phyloP scores from a whole-genome alignment of 2,113 vertebrate genomes.

The Xenus cinereus region DNA sequence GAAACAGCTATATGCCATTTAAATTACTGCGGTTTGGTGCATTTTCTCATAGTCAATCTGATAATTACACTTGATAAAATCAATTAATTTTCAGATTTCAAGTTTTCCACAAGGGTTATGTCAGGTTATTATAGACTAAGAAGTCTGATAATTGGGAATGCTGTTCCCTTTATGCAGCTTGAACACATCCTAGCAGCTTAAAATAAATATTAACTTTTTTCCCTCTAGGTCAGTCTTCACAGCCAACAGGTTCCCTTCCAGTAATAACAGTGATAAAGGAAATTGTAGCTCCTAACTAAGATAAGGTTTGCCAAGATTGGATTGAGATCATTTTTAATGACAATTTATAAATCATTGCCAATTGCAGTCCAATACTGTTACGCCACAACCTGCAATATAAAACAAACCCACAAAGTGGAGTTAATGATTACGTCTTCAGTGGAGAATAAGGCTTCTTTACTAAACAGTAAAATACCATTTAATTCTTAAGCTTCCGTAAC shows the following conservation, averaged over 20 bases:
- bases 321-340: background rate
- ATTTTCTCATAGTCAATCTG: background rate
- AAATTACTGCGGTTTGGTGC: background rate
- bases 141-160: background rate
- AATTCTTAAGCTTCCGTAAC: constrained; percentile 46
- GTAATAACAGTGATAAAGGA: background rate
- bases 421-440: constrained; percentile 3
- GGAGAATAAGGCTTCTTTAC: constrained; percentile 13
- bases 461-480: constrained; percentile 29
- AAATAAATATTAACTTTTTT: background rate
- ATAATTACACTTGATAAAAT: background rate
- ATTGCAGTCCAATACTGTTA: background rate
- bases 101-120: background rate
- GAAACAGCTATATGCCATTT: background rate
- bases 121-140: background rate
- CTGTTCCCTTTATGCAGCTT: background rate
- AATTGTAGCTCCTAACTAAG: background rate
- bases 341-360: background rate
- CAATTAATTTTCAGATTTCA: background rate
- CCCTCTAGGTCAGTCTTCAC: background rate
- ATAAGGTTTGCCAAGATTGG: background rate
- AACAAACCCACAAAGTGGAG: background rate
- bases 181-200: background rate
- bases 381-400: background rate
- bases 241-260: background rate